Percentiles rank a stretch among this genome's conserved stretches.
Conservation (phyloP, 2,797 vertebrate genomes). For the Oreortyx pictus region DNA sequence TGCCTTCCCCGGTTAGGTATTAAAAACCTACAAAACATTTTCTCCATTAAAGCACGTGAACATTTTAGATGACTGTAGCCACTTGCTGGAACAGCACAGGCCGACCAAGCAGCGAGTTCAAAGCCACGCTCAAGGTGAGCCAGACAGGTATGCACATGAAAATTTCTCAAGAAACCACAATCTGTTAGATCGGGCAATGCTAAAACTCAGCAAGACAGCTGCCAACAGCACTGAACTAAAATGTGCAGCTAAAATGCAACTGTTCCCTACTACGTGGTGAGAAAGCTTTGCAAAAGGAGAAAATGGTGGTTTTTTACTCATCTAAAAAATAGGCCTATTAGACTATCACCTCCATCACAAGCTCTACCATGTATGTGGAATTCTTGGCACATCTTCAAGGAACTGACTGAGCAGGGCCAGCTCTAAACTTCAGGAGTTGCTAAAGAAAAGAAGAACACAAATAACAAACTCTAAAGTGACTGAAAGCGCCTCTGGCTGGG, state of each 20-base stretch:
- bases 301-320: background rate
- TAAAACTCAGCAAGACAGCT: constrained; percentile 31
- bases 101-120: background rate
- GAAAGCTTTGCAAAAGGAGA: background rate
- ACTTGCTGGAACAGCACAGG: background rate
- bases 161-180: background rate
- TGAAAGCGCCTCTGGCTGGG: rapidly evolving
- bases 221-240: background rate
- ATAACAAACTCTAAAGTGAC: rapidly evolving
- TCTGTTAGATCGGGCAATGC: background rate
- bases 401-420: background rate
- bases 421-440: background rate
- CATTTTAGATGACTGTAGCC: background rate
- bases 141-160: background rate
- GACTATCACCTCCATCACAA: background rate
- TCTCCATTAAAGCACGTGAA: background rate
- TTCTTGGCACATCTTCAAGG: background rate
- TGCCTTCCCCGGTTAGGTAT: background rate
- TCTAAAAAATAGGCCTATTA: rapidly evolving
- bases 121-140: rapidly evolving
- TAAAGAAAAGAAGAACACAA: background rate
- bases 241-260: background rate
- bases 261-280: rapidly evolving
- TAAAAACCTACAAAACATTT: background rate
- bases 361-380: background rate